These are phyloP conservation scores for Drosophila ogumai DNA, from an alignment of 1,140 invertebrate species.

Conservation along the genomic window DNA sequence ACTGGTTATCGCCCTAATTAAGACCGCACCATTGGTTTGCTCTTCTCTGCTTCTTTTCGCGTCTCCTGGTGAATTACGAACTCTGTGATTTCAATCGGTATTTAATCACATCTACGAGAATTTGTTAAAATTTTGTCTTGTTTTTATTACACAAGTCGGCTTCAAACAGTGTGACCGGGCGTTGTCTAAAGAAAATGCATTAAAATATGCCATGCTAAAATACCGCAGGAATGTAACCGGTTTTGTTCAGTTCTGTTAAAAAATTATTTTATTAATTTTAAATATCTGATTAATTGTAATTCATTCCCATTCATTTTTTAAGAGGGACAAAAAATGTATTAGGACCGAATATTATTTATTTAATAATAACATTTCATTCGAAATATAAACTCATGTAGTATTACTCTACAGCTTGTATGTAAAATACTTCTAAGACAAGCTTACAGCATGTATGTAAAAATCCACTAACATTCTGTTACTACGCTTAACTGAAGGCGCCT, in stretches of 20 bases:
- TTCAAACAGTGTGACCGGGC: slow-evolving; percentile 12
- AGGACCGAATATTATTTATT: too few species aligned
- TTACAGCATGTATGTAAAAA: too few species aligned
- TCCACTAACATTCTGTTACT: background rate
- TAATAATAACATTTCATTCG: too few species aligned
- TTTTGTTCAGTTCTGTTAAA: background rate
- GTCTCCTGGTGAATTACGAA: slow-evolving; percentile 4
- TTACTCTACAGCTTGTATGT: too few species aligned
- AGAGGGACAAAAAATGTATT: too few species aligned
- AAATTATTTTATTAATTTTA: background rate
- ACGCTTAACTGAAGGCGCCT: background rate
- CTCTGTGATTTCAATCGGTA: slow-evolving; percentile 13
- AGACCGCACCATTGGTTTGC: slow-evolving; percentile 16
- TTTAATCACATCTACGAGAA: slow-evolving; percentile 43
- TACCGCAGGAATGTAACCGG: background rate
- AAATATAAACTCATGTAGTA: too few species aligned
- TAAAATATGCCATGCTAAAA: background rate
- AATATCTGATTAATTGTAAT: too few species aligned
- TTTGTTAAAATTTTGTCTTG: slow-evolving; percentile 44
- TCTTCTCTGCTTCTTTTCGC: background rate
- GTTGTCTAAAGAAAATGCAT: background rate
- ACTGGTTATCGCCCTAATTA: slow-evolving; percentile 1
- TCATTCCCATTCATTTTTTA: too few species aligned
- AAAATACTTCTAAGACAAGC: too few species aligned
- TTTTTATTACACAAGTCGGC: slow-evolving; percentile 72